These are phyloP conservation scores for Hetaerina titia DNA, from an alignment of 2,888 invertebrate species.

Conservation along the genomic window DNA sequence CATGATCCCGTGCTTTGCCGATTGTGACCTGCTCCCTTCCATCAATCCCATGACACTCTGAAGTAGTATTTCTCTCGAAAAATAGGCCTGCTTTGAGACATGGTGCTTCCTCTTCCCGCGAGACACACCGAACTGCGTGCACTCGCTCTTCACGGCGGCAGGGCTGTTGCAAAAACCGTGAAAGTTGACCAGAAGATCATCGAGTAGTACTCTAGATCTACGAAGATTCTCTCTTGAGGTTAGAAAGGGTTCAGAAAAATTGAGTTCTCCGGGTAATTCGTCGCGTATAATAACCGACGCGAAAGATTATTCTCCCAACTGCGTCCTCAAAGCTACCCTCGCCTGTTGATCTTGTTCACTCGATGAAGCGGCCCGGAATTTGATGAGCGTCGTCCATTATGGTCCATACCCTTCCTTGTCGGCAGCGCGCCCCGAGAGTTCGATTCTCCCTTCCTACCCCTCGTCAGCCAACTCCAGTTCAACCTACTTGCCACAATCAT, in stretches of 20 bases:
- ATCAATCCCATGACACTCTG: background rate
- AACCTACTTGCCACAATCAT: background rate
- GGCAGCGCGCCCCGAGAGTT: background rate
- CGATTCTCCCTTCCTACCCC: background rate
- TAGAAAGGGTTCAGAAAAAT: background rate
- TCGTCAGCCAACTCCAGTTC: background rate
- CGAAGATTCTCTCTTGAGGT: background rate
- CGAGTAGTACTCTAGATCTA: background rate
- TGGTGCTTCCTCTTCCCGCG: background rate
- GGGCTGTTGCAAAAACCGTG: background rate
- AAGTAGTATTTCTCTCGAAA: background rate
- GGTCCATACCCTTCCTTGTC: background rate
- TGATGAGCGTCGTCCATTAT: conserved; percentile 1
- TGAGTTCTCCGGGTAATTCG: conserved; percentile 45
- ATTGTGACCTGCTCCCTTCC: background rate
- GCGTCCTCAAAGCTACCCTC: background rate
- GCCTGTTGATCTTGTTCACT: background rate
- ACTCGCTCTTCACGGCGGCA: background rate
- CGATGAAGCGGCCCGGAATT: conserved; percentile 30
- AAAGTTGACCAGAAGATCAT: background rate
- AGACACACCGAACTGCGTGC: background rate
- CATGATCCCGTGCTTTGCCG: background rate
- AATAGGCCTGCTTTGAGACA: background rate
- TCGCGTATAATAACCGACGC: conserved; percentile 45
- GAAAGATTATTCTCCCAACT: conserved; percentile 23